Evolutionary conservation across 2,113 vertebrate species (phyloP), one percentile per base, ranked within the genome.

Genomic region (Perca flavescens): DNA sequence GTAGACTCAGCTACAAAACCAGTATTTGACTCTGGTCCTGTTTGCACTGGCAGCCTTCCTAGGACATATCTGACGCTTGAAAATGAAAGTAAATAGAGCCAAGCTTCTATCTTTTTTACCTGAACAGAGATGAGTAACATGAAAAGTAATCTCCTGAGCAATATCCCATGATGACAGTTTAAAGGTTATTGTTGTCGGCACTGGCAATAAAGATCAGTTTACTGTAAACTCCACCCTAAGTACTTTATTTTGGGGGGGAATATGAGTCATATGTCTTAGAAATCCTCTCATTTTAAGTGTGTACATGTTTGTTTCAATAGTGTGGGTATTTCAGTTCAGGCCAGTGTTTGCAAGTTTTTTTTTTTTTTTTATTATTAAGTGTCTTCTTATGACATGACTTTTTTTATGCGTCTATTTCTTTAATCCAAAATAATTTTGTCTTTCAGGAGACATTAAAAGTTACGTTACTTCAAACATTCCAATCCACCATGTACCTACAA

Each of bases 71-170:
- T 31, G 13, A 63, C 8, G 36, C 47, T 50, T 62, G 6, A 8
- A 49, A 56, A 22, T 21, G 0, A 31, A 57, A 19, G 6, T 2
- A 49, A 70, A 75, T 47, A 25, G 17, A 22, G 57, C 74, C 52
- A 67, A 17, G 56, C 40, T 47, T 74, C 3, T 21, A 13, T 31
- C 16, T 34, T 28, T 43, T 46, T 78, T 56, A 74, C 74, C 64
- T 76, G 25, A 79, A 63, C 50, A 28, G 34, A 72, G 54, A 67
- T 53, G 17, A 66, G 19, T 25, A 12, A 62, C 7, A 36, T 46
- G 11, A 74, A 66, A 56, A n/a, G 14, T 49, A 34, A 79, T 62
- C 34, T 69, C 47, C 21, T 40, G 25, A 77, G 67, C 46, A 47
- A 52, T 54, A 61, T 66, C 46, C 54, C n/a, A 3, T 14, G 43